Evolutionary conservation across 2,797 vertebrate genomes (phyloP).

Genomic region (Lepilemur septentrionalis): DNA sequence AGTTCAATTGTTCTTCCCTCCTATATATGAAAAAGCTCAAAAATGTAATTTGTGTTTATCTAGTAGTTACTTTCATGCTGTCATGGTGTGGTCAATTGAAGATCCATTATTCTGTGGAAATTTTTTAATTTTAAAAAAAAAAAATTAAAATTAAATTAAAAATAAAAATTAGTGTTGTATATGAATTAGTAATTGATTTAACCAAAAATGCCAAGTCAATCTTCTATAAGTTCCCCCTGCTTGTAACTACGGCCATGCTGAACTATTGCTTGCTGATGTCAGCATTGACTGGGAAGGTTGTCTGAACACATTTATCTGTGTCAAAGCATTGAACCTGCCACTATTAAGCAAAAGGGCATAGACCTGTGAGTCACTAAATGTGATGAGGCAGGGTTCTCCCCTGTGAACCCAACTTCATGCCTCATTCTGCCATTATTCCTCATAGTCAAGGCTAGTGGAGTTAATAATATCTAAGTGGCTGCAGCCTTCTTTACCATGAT

Average conservation of each 20-base stretch:
- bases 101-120: not conserved
- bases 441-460: not conserved
- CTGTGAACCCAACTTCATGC: not conserved
- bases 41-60: not conserved
- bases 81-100: not conserved
- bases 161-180: no score
- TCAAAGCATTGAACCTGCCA: not conserved
- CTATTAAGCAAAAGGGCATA: not conserved
- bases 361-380: not conserved
- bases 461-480: not conserved
- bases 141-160: no score
- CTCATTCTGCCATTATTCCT: conserved; percentile 1
- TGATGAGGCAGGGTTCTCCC: not conserved
- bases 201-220: not conserved
- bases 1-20: not conserved
- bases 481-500: not conserved
- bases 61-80: not conserved
- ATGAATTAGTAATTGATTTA: not conserved
- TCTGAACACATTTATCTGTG: not conserved
- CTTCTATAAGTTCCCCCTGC: not conserved
- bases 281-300: not conserved
- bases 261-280: not conserved
- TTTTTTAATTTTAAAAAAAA: no score
- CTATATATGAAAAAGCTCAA: not conserved
- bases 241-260: not conserved